Evolutionary conservation across 2,113 vertebrate genomes (phyloP), one percentile per base, ranked within the genome.

Genomic region (Pyrgilauda ruficollis): DNA sequence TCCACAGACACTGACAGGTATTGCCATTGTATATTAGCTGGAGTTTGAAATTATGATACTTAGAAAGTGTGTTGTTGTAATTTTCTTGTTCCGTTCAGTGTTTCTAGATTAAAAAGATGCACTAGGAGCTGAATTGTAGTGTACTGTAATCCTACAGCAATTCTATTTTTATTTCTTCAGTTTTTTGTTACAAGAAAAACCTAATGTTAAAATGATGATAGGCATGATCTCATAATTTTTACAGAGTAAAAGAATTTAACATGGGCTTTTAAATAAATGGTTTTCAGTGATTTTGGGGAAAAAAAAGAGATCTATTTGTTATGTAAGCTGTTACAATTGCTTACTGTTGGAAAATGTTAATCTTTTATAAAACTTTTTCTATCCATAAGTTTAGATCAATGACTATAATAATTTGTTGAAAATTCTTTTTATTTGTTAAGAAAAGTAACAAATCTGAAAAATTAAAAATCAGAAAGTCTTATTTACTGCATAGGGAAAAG

Each of bases 1-100:
- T 97, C 97, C 94, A 97, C 97, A 95, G 97, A 98, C 81, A 97
- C 96, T 84, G 97, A 98, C 97, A 98, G 97, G 97, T 98, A 98
- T 96, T 96, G 74, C 75, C 44, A 41, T 63, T 89, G 72, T 91
- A 21, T 89, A 75, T 87, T 96, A 94, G 78, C 75, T 95, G 56
- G 21, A 91, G 39, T 84, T 94, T 94, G 68, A 90, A 87, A 49
- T 90, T 10, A 75, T 37, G 53, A 35, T 70, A 31, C 56, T 52
- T 97, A 96, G 90, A 90, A 84, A 75, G 56, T 87, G 61, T 79
- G 55, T n/a, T 5, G 10, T 73, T 96, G 81, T 87, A 75, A 75
- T 95, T 87, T 85, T 83, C 28, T 91, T 91, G 87, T 95, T 86
- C n/a, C 93, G 87, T 95, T 91, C 72, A 43, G 56, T 95, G 83